A percentile compares a stretch with the other conserved stretches of the same genome.
Evolutionary conservation across 2,797 vertebrate species (phyloP).

Genomic region (Oreortyx pictus): DNA sequence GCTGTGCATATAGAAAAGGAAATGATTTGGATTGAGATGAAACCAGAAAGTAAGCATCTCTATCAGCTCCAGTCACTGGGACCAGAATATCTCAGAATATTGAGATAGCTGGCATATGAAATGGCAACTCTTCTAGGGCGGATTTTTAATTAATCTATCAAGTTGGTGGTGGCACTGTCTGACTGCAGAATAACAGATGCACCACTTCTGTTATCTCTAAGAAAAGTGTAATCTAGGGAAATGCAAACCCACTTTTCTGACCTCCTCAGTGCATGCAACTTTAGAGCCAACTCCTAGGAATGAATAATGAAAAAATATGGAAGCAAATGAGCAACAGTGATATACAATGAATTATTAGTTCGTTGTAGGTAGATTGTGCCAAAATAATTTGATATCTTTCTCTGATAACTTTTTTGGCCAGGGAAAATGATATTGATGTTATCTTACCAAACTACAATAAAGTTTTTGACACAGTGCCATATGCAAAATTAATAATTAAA

Average conservation of each 20-base stretch:
- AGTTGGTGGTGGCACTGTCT: conserved; percentile 68
- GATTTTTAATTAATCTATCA: conserved; percentile 70
- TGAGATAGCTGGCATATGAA: conserved; percentile 43
- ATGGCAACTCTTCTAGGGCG: conserved; percentile 32
- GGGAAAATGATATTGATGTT: neutral
- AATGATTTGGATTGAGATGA: neutral
- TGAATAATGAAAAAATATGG: neutral
- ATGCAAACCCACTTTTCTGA: conserved; percentile 18
- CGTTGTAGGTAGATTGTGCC: neutral
- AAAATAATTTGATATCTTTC: neutral
- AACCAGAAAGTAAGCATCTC: conserved; percentile 8
- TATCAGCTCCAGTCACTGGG: conserved; percentile 29
- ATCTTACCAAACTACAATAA: neutral
- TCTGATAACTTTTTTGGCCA: conserved; percentile 3
- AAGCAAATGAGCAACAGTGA: neutral
- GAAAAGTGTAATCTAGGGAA: conserved; percentile 60
- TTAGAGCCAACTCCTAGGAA: neutral
- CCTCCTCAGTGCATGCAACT: neutral
- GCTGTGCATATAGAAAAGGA: conserved; percentile 19
- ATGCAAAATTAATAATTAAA: conserved; percentile 16
- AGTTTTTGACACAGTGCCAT: neutral
- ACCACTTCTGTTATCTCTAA: conserved; percentile 29
- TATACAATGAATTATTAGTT: neutral
- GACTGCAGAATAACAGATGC: conserved; percentile 57
- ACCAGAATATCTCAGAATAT: conserved; percentile 65